Base-by-base conservation (phyloP, 2,888 invertebrate species). In the Oscheius onirici region DNA sequence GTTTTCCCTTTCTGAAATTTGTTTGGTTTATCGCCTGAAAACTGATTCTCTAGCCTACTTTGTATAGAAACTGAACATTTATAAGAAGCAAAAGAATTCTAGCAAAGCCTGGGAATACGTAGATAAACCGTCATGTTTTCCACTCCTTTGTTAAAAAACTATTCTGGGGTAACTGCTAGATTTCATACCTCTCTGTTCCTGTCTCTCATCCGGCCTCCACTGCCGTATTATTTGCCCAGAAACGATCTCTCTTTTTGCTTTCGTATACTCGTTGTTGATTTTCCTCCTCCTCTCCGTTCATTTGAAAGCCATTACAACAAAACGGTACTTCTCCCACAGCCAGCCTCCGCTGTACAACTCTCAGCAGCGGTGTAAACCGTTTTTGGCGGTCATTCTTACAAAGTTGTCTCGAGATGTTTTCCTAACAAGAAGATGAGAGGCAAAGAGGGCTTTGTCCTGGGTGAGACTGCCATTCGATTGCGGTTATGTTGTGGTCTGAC, bases 401-500 rank as follows among this genome's bases (percentile, higher is more conserved):
- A 26, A 26, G 22, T 28, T 17, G n/a, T 26, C 54, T 55, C 54
- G 13, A 13, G 6, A 24, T 24, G 13, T 52, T 20, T 46, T 28
- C 3, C 46, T 46, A 3, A 20, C n/a, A n/a, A n/a, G n/a, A n/a
- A n/a, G n/a, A 17, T 10, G 63, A 63, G 63, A 22, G 58, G 41
- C 24, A 55, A 20, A 55, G 55, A 26, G 28, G 28, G 17, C 58
- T 58, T 58, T 58, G 58, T 58, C 41, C 41, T 41, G 34, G 22
- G 26, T 55, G 58, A 49, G 63, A 49, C 43, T 43, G 41, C 17
- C 60, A 43, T 60, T 22, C 13, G 63, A 63, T 63, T 63, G 63
- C 63, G 63, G 34, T 63, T 49, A 49, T 63, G 58, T 22, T 34
- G 34, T 34, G 34, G 34, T 34, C 34, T 34, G 34, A 8, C 34